Evolutionary conservation across 2,113 vertebrate genomes (phyloP), one percentile per base, ranked within the genome.

Genomic region (Procavia capensis): DNA sequence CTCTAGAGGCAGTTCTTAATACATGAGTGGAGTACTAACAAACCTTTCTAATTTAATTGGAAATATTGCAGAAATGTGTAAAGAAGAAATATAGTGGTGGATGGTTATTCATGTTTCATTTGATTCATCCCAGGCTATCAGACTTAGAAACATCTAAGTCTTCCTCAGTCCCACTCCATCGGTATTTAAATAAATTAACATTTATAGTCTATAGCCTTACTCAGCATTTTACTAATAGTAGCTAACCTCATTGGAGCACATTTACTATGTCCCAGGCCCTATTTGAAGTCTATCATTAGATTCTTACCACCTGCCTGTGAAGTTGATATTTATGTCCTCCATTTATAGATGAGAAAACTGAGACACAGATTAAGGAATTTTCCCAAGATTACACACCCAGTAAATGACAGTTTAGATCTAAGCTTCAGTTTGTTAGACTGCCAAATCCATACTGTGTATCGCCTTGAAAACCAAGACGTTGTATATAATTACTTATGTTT

Each of bases 141-240:
- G 39, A 5, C 66, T 92, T 22, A 88, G 94, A 82, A 90, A 96
- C 25, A 31, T 76, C 39, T 88, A 70, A 36, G 36, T 68, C 31
- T 2, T 50, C 36, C 16, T 45, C 27, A 45, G 41, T 27, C 19
- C 25, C 0, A 9, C 3, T 10, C 34, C 3, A 9, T 27, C 76
- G 34, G 90, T 76, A 39, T 9, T 93, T 88, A 87, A 59, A 20
- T 93, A 88, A 88, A 79, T 80, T 31, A 88, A 22, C n/a, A 29
- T 75, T 85, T 88, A 66, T 89, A 68, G 36, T 80, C 34, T 84
- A 1, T 88, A 64, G 36, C 14, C 20, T 68, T 59, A 47, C 90
- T 39, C 19, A 57, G 0, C 75, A 29, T 22, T 61, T 85, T 70
- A 50, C n/a, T 82, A 50, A 68, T 59, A 61, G 29, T 63, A 88